Conservation (phyloP, 1,140 invertebrate genomes). For the Drepana arcuata region DNA sequence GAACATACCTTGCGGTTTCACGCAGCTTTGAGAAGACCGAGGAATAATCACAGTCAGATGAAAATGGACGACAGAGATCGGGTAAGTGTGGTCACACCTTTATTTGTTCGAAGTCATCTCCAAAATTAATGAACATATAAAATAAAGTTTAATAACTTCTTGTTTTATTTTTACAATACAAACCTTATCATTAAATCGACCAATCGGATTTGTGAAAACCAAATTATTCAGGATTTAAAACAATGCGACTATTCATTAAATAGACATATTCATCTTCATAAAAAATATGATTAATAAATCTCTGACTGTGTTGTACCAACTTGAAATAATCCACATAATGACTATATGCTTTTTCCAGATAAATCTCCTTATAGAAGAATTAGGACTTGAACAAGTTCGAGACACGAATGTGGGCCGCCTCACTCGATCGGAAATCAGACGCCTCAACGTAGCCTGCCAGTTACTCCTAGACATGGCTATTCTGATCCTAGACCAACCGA, state of each 20-base stretch:
- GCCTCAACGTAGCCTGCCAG: conserved; percentile 90
- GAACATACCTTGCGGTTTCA: conserved; percentile 87
- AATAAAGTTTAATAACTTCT: neutral
- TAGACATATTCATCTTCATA: too few relatives aligned
- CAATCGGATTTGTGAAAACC: too few relatives aligned
- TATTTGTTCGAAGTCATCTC: too few relatives aligned
- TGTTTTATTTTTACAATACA: too few relatives aligned
- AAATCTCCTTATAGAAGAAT: conserved; percentile 88
- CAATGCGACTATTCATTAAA: too few relatives aligned
- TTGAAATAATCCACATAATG: too few relatives aligned
- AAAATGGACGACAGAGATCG: conserved; percentile 76
- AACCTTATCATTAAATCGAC: too few relatives aligned
- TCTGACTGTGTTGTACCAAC: too few relatives aligned
- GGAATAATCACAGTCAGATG: conserved; percentile 73
- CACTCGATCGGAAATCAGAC: conserved; percentile 87
- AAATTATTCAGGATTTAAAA: too few relatives aligned
- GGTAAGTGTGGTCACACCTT: conserved; percentile 40
- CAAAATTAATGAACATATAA: too few relatives aligned
- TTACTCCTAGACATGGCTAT: conserved; percentile 88
- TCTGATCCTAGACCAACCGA: conserved; percentile 90
- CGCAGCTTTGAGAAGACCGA: conserved; percentile 78
- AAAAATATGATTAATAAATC: too few relatives aligned
- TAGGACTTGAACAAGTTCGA: conserved; percentile 88
- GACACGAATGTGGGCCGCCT: conserved; percentile 84
- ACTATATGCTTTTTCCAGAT: conserved; percentile 75